Percentiles rank a stretch among this genome's conserved stretches.
phyloP scores from a whole-genome alignment of 2,113 vertebrate genomes.

The Zapus hudsonius region DNA sequence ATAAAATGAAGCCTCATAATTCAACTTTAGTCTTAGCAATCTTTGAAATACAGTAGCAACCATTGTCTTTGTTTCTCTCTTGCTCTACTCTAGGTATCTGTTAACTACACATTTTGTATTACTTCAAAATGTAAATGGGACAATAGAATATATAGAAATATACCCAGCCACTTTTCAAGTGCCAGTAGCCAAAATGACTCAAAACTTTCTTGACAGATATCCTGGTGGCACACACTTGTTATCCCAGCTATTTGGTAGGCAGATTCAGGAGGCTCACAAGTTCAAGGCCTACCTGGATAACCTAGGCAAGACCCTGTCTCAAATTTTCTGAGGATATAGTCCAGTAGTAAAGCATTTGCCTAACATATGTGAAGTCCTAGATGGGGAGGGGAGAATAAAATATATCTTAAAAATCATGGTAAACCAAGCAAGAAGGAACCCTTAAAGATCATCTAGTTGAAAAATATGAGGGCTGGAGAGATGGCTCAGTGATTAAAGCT shows the following conservation, averaged over 20 bases:
- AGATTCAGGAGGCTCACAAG: too few relatives aligned
- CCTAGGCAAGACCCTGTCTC: too few relatives aligned
- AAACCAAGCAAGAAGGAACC: not conserved
- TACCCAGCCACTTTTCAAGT: not conserved
- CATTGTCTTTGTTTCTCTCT: slow-evolving; percentile 12
- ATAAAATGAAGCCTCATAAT: slow-evolving; percentile 28
- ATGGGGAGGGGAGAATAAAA: not conserved
- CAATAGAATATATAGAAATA: not conserved
- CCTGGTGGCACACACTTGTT: too few relatives aligned
- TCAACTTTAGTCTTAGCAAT: not conserved
- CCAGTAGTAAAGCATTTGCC: too few relatives aligned
- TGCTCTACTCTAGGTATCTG: not conserved
- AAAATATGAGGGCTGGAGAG: too few relatives aligned
- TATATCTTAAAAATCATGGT: not conserved
- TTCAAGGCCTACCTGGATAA: too few relatives aligned
- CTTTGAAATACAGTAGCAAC: slow-evolving; percentile 29
- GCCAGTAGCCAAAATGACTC: not conserved
- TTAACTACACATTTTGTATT: slow-evolving; percentile 21
- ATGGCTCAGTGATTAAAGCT: too few relatives aligned
- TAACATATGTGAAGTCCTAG: too few relatives aligned
- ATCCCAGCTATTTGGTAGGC: too few relatives aligned
- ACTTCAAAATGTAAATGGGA: not conserved
- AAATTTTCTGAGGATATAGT: too few relatives aligned
- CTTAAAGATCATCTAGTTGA: not conserved
- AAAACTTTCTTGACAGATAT: not conserved